phyloP scores from a whole-genome alignment of 2,113 vertebrate genomes.

The Neoarius graeffei region DNA sequence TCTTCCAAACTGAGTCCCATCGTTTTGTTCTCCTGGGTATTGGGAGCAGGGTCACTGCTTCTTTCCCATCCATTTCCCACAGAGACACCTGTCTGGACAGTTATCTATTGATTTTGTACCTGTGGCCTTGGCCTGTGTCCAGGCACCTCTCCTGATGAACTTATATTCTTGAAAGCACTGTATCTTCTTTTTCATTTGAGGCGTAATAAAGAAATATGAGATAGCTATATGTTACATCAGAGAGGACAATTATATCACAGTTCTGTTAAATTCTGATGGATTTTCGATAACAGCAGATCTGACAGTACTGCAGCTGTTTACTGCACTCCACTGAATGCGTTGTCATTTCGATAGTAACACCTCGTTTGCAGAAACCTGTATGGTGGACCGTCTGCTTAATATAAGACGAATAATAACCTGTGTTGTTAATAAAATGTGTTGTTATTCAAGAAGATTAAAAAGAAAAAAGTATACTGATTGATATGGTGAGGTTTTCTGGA shows the following conservation, averaged over 20 bases:
- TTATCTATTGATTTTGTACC: background rate
- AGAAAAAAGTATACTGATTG: no score
- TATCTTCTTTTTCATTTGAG: background rate
- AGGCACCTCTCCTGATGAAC: background rate
- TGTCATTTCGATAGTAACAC: background rate
- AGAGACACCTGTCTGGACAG: background rate
- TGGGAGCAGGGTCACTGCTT: slow-evolving; percentile 3
- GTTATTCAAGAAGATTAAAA: no score
- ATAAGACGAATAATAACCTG: background rate
- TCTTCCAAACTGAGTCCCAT: background rate
- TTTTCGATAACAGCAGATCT: background rate
- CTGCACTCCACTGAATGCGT: background rate
- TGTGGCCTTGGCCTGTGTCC: background rate
- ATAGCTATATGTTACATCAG: background rate
- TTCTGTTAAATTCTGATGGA: background rate
- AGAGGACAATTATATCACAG: background rate
- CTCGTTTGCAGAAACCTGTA: background rate
- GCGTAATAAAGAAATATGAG: background rate
- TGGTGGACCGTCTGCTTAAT: background rate
- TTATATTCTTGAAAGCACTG: no score
- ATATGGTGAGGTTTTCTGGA: background rate
- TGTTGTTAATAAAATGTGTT: no score
- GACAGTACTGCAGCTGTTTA: background rate
- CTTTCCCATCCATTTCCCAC: background rate
- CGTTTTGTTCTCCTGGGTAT: background rate